Base-by-base conservation (phyloP, 2,797 vertebrate genomes). In the Chelonia mydas region DNA sequence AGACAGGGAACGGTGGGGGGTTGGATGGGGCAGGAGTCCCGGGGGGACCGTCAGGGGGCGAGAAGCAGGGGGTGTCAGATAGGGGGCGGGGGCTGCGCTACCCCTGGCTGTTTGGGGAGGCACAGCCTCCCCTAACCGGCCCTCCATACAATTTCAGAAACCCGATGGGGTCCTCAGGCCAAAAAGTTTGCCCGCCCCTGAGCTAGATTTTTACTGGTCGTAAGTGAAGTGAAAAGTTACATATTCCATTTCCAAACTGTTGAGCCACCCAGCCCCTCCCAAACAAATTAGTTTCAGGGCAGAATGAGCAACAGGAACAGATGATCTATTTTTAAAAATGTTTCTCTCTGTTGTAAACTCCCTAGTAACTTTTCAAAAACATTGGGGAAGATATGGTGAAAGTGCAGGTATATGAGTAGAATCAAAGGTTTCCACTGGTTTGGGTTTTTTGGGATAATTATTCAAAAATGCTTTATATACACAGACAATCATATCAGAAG, bases 211-310 rank as follows among this genome's bases (percentile, higher is more conserved):
- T 41, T 80, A 92, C 50, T 84, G 91, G 49, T 94, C 33, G 45
- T 77, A 65, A 76, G 16, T 21, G 84, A 97, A 96, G 88, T 97
- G 90, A 94, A 86, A 95, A 95, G 61, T 86, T 96, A 57, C 49
- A 3, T 65, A 74, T 94, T 91, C 84, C 41, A 4, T 94, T 87
- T 81, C 37, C 41, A 59, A 51, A 91, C 82, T 72, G 76, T 92
- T 92, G 76, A 96, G 88, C 84, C 53, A 49, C 23, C 85, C 16
- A 86, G 49, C 90, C n/a, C 87, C 94, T 89, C 51, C 83, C 81
- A 92, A 93, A 79, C 65, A 86, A 68, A 91, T 91, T 65, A 86
- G 80, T 7, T 9, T 74, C 33, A 90, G 54, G 77, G 53, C 45
- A 49, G 50, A 13, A 33, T 27, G 28, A 37, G 11, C 21, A 47